Percentiles rank a stretch among this genome's conserved stretches.
phyloP scores from a whole-genome alignment of 2,888 invertebrate genomes.

The Pammene aurita region DNA sequence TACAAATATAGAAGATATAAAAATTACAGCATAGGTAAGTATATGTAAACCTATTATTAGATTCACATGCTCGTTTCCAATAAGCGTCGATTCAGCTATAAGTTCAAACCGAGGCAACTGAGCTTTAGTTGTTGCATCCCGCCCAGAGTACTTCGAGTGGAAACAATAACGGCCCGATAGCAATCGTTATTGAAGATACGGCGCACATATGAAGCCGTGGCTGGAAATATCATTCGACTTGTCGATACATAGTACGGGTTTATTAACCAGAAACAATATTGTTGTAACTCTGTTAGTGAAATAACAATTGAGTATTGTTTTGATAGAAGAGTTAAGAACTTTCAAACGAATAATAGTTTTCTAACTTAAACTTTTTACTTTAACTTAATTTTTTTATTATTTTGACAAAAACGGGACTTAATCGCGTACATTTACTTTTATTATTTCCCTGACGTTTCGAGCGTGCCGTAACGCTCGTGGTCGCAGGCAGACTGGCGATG shows the following conservation, averaged over 20 bases:
- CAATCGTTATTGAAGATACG: constrained; percentile 27
- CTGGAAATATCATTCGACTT: constrained; percentile 9
- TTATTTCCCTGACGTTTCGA: too few relatives aligned
- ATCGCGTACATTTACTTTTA: too few relatives aligned
- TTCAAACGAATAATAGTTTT: too few relatives aligned
- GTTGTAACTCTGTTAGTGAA: neutral
- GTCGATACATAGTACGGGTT: neutral
- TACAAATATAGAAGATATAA: neutral
- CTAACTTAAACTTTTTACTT: too few relatives aligned
- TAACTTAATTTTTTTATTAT: too few relatives aligned
- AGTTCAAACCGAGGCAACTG: constrained; percentile 15
- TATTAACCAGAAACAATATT: neutral
- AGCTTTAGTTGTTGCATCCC: constrained; percentile 14
- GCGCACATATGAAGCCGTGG: constrained; percentile 18
- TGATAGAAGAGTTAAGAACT: neutral
- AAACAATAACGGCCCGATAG: constrained; percentile 31
- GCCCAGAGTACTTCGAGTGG: constrained; percentile 8
- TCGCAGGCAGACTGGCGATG: too few relatives aligned
- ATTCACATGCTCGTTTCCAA: constrained; percentile 6
- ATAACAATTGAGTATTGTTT: neutral
- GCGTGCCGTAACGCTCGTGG: too few relatives aligned
- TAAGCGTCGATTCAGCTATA: constrained; percentile 3
- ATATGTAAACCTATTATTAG: neutral
- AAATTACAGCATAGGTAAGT: too few relatives aligned
- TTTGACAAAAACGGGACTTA: too few relatives aligned